phyloP scores from a whole-genome alignment of 1,140 invertebrate genomes.

The Marisa cornuarietis region DNA sequence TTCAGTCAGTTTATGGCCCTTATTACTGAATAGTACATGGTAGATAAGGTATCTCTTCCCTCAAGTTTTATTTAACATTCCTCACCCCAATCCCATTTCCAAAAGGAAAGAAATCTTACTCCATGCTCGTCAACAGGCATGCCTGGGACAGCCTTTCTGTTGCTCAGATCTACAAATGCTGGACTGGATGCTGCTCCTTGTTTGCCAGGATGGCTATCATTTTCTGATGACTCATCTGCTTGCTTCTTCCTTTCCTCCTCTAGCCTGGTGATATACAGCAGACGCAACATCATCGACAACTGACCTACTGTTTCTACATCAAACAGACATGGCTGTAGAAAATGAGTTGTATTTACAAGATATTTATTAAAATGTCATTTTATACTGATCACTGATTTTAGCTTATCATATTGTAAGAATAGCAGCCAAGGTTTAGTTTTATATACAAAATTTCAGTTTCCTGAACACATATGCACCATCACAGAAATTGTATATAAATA shows the following conservation, averaged over 20 bases:
- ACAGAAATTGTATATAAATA: not conserved
- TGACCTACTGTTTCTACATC: not conserved
- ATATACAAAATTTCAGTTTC: no score
- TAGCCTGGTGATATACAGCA: not conserved
- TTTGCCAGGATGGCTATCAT: not conserved
- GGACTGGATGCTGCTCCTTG: not conserved
- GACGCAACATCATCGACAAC: not conserved
- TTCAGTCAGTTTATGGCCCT: no score
- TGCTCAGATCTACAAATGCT: not conserved
- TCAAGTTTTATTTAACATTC: no score
- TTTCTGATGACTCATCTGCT: not conserved
- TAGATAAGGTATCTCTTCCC: no score
- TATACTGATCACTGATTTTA: not conserved
- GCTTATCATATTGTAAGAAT: no score
- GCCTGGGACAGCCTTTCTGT: slow-evolving; percentile 17
- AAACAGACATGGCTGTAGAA: not conserved
- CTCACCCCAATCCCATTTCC: no score
- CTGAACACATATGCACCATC: no score
- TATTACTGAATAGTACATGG: no score
- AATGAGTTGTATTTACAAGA: not conserved
- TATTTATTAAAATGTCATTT: not conserved
- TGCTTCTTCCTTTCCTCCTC: slow-evolving; percentile 3
- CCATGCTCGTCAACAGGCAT: slow-evolving; percentile 10
- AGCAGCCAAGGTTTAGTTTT: no score
- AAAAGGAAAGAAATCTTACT: not conserved